phyloP scores from a whole-genome alignment of 2,888 invertebrate species.

The Apodemia mormo region DNA sequence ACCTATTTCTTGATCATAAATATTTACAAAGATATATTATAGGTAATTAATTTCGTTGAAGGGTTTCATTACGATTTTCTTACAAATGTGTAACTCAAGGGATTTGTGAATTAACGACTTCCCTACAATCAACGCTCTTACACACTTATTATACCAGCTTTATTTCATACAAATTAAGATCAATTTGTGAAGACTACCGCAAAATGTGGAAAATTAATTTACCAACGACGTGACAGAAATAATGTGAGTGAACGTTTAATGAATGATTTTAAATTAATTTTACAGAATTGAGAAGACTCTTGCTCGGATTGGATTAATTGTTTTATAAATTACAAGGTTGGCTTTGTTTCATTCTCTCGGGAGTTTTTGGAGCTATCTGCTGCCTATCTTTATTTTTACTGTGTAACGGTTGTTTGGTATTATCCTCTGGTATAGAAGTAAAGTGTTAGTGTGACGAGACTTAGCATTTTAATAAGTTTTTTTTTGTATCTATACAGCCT shows the following conservation, averaged over 20 bases:
- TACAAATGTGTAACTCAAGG: slow-evolving; percentile 10
- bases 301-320: slow-evolving; percentile 11
- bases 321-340: slow-evolving; percentile 12
- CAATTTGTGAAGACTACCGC: slow-evolving; percentile 72
- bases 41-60: slow-evolving; percentile 3
- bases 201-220: slow-evolving; percentile 73
- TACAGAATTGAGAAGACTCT: slow-evolving; percentile 33
- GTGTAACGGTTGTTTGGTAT: too few relatives aligned
- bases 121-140: slow-evolving; percentile 43
- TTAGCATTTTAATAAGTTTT: too few relatives aligned
- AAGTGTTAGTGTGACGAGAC: too few relatives aligned
- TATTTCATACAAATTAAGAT: slow-evolving; percentile 76
- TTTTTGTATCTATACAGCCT: too few relatives aligned
- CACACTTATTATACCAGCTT: slow-evolving; percentile 69
- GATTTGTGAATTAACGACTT: slow-evolving; percentile 8
- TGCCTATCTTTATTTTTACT: too few relatives aligned
- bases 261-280: slow-evolving; percentile 65
- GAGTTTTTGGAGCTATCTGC: too few relatives aligned
- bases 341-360: background rate
- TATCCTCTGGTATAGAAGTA: too few relatives aligned
- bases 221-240: slow-evolving; percentile 64
- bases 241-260: slow-evolving; percentile 66
- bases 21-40: background rate
- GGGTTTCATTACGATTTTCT: background rate
- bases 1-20: background rate